Conservation (phyloP, 2,113 vertebrate genomes). For the Leucopsar rothschildi region DNA sequence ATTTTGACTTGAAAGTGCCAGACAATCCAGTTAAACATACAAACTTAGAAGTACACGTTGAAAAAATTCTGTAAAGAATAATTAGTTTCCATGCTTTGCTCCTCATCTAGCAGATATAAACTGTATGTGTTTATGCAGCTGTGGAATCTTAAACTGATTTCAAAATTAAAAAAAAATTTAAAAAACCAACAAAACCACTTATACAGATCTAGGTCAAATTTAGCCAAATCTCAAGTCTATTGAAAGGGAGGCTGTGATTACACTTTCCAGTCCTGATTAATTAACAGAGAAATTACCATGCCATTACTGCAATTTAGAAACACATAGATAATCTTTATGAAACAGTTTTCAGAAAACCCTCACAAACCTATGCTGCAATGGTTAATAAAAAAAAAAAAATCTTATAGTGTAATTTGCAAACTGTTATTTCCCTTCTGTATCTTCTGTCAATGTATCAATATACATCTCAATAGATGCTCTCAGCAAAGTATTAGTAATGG, state of each 20-base stretch:
- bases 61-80: not conserved
- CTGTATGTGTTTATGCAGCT: not conserved
- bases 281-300: not conserved
- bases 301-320: not conserved
- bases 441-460: not conserved
- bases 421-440: not conserved
- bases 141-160: not conserved
- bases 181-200: not conserved
- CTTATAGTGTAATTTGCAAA: not conserved
- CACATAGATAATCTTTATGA: not conserved
- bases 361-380: not conserved
- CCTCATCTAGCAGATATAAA: not conserved
- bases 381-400: not conserved
- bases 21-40: not conserved
- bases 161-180: not conserved
- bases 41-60: not conserved
- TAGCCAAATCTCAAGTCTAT: not conserved
- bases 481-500: not conserved
- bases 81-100: not conserved
- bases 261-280: not conserved
- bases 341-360: not conserved
- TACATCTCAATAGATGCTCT: not conserved
- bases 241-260: not conserved
- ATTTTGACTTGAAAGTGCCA: not conserved
- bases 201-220: not conserved